Evolutionary conservation across 2,113 vertebrate species (phyloP).

Genomic region (Chiloscyllium plagiosum): DNA sequence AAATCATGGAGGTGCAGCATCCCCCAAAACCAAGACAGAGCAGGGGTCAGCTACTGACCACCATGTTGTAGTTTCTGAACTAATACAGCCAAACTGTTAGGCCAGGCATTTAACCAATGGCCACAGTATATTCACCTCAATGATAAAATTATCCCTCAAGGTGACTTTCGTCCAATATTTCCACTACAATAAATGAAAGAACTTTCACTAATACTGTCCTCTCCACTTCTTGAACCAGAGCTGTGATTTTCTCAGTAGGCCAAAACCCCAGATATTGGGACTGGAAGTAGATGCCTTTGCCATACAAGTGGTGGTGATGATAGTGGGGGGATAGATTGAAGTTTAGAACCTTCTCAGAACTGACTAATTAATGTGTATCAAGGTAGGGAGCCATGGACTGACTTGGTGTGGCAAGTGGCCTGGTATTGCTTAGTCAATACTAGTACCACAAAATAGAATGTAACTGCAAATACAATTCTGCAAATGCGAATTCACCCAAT

Average conservation of each 20-base stretch:
- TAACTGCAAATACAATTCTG: no score
- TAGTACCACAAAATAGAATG: no score
- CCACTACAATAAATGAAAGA: background rate
- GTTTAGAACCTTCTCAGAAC: background rate
- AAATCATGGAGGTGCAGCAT: background rate
- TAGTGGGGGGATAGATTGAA: background rate
- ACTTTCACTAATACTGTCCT: background rate
- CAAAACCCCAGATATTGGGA: no score
- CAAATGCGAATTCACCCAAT: no score
- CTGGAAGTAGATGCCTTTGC: background rate
- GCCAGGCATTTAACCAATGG: background rate
- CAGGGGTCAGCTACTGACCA: background rate
- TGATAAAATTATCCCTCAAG: background rate
- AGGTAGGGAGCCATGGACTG: no score
- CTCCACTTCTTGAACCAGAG: background rate
- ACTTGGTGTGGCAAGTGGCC: background rate
- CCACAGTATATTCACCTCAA: background rate
- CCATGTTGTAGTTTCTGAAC: background rate
- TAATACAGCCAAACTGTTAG: background rate
- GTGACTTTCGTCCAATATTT: background rate
- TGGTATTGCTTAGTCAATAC: background rate
- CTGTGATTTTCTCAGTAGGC: background rate
- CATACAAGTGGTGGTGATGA: no score
- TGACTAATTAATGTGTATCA: background rate
- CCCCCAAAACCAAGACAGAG: background rate